Base-by-base conservation (phyloP, 2,797 vertebrate species). In the Cyclura pinguis region DNA sequence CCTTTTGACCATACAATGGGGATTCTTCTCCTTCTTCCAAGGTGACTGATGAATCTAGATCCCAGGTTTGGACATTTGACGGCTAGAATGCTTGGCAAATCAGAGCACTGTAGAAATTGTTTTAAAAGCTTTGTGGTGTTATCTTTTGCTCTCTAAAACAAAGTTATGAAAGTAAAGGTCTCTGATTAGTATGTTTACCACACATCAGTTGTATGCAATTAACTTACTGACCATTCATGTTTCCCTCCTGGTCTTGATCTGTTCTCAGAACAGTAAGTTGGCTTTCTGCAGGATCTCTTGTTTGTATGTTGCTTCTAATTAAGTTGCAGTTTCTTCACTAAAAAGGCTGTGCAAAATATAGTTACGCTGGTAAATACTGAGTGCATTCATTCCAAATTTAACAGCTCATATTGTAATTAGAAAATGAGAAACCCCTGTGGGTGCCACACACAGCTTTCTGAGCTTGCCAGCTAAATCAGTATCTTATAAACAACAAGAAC, bases 401-500 rank as follows among this genome's bases (percentile, higher is more conserved):
- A 83, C 74, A 92, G 90, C 87, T 89, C 91, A 89, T 91, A 72
- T 90, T 93, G 93, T 94, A 95, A 94, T 95, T 93, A 94, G 90
- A 90, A 94, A 94, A 93, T 95, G 88, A 92, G 89, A 93, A 93
- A 93, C 87, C 91, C 93, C 92, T 89, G 62, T 62, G 92, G 93
- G 84, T 22, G 85, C 42, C 86, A 84, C 92, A 32, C 85, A 89
- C 88, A 88, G 83, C 93, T 82, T 90, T 93, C 87, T 92, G 77
- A 59, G 35, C 80, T 84, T 96, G 92, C 93, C 95, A 94, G 14
- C 86, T 94, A 91, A 94, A 78, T 94, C 94, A 93, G 50, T 47
- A 22, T 77, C 24, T 91, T 95, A 86, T 92, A 1, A 47, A 16
- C 16, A 47, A 13, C 14, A 83, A 24, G 92, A 78, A 64, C 80